These are phyloP conservation scores for Troides aeacus DNA, from an alignment of 2,888 invertebrate genomes.

Conservation along the genomic window DNA sequence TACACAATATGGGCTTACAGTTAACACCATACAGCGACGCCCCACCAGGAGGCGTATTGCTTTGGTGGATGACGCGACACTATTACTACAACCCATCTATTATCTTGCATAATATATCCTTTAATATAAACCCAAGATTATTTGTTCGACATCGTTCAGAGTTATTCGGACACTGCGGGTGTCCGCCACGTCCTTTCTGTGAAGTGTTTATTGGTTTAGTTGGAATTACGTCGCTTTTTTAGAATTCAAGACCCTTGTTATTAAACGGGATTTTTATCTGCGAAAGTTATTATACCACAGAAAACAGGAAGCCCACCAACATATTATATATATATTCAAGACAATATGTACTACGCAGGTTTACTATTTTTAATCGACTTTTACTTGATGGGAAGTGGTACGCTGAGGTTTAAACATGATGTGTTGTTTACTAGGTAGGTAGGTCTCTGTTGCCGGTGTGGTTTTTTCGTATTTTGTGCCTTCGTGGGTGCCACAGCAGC, in stretches of 20 bases:
- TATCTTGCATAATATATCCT: conserved; percentile 76
- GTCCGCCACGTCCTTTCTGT: conserved; percentile 45
- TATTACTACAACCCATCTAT: conserved; percentile 71
- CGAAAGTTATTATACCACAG: too few relatives aligned
- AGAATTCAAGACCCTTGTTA: conserved; percentile 15
- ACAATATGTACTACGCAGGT: too few relatives aligned
- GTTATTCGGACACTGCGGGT: conserved; percentile 71
- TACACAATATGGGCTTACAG: conserved; percentile 43
- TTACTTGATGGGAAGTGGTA: too few relatives aligned
- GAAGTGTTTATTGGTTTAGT: conserved; percentile 31
- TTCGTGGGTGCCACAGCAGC: too few relatives aligned
- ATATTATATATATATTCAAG: too few relatives aligned
- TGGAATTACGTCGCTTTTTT: conserved; percentile 21
- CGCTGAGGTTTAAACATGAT: too few relatives aligned
- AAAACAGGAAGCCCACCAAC: too few relatives aligned
- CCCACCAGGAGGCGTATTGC: conserved; percentile 69
- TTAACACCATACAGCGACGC: conserved; percentile 51
- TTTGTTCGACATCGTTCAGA: conserved; percentile 68
- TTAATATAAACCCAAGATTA: conserved; percentile 74
- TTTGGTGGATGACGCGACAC: conserved; percentile 74
- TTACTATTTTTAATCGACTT: too few relatives aligned
- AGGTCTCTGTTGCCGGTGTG: too few relatives aligned
- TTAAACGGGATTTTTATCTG: neutral
- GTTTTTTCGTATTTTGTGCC: too few relatives aligned
- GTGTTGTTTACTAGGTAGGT: too few relatives aligned